These are phyloP conservation scores for Xyliphius kryptos DNA, from an alignment of 2,113 vertebrate species.

Conservation along the genomic window DNA sequence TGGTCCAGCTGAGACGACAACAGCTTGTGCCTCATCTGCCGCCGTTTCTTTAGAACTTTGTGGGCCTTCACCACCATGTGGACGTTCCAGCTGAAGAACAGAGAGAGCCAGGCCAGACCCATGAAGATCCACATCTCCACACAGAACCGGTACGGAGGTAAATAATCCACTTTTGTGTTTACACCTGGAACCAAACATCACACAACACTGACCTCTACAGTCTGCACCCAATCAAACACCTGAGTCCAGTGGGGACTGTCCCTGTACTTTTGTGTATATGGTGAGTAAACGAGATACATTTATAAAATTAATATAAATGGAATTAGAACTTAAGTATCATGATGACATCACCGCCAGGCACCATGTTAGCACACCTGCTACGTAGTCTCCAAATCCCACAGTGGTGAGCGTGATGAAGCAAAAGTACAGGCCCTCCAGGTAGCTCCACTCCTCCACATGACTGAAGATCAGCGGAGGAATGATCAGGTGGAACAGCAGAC, in stretches of 20 bases:
- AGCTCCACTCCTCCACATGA: constrained; percentile 81
- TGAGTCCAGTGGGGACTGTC: too few relatives aligned
- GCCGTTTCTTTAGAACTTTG: constrained; percentile 88
- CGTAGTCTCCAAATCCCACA: constrained; percentile 94
- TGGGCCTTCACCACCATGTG: constrained; percentile 96
- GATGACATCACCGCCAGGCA: too few relatives aligned
- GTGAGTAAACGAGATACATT: too few relatives aligned
- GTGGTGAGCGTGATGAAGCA: constrained; percentile 95
- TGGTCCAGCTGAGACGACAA: constrained; percentile 44
- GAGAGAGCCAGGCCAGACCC: constrained; percentile 93
- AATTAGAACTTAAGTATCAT: too few relatives aligned
- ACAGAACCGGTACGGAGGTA: constrained; percentile 79
- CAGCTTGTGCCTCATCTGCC: constrained; percentile 71
- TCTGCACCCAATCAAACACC: too few relatives aligned
- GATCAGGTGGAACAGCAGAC: constrained; percentile 83
- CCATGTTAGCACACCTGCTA: constrained; percentile 72
- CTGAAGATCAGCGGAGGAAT: constrained; percentile 90
- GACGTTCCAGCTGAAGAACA: constrained; percentile 98
- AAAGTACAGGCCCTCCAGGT: constrained; percentile 91
- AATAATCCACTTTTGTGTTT: constrained; percentile 78
- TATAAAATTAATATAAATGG: too few relatives aligned
- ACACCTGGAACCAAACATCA: constrained; percentile 66
- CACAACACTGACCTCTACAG: too few relatives aligned
- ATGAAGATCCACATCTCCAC: constrained; percentile 95
- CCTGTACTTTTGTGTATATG: too few relatives aligned